Conservation (phyloP, 2,797 vertebrate genomes). For the Podarcis siculus region DNA sequence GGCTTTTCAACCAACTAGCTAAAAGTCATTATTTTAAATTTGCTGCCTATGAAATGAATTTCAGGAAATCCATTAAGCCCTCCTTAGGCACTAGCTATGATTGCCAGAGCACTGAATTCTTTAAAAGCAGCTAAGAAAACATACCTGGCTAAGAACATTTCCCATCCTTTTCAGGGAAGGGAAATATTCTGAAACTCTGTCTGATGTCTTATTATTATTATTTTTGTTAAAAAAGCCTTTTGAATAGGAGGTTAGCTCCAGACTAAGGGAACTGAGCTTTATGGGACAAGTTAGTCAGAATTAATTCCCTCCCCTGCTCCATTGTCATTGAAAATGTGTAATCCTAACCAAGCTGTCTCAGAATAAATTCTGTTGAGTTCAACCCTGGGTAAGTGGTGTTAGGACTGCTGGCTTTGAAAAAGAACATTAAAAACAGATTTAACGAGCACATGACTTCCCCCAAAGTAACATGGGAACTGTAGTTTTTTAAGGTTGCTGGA, state of each 20-base stretch:
- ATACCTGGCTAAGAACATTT: not conserved
- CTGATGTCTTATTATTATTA: not conserved
- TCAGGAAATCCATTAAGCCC: not conserved
- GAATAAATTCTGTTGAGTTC: too few species aligned
- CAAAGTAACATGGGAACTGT: too few species aligned
- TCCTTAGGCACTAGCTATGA: not conserved
- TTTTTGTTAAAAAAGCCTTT: not conserved
- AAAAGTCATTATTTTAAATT: not conserved
- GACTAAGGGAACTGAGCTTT: not conserved
- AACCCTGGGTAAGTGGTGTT: too few species aligned
- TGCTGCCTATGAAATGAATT: not conserved
- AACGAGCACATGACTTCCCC: too few species aligned
- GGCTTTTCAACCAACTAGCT: not conserved
- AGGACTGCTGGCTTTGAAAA: too few species aligned
- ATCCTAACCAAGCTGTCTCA: too few species aligned
- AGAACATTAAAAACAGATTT: too few species aligned
- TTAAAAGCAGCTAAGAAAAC: not conserved
- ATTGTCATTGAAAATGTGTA: not conserved
- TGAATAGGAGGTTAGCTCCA: not conserved
- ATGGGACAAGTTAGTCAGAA: not conserved
- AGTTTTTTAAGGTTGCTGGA: too few species aligned
- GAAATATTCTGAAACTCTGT: not conserved
- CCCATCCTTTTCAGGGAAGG: not conserved
- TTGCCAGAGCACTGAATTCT: not conserved
- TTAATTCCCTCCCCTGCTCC: not conserved